Percentiles rank a stretch among this genome's conserved stretches.
Evolutionary conservation across 2,888 invertebrate genomes (phyloP).

Genomic region (Torymus tubicola): DNA sequence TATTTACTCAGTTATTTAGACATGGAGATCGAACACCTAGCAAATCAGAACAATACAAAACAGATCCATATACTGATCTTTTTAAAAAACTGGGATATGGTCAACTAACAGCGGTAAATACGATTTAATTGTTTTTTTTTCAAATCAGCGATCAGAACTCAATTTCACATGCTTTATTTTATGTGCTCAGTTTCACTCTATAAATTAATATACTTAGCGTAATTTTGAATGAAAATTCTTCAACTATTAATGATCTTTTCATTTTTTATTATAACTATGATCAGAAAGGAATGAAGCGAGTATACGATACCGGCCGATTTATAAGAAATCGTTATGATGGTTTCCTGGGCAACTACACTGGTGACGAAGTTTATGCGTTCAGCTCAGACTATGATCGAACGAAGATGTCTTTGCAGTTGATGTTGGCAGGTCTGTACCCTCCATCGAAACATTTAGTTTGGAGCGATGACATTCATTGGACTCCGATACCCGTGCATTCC

Average conservation of each 20-base stretch:
- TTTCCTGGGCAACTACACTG: conserved; percentile 76
- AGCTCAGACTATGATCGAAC: conserved; percentile 85
- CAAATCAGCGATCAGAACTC: no score
- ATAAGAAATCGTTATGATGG: conserved; percentile 76
- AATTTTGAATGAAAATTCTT: no score
- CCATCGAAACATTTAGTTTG: conserved; percentile 68
- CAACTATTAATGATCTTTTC: no score
- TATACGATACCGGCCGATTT: conserved; percentile 76
- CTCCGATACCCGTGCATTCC: neutral
- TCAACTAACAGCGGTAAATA: conserved; percentile 80
- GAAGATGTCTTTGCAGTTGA: conserved; percentile 83
- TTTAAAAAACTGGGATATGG: conserved; percentile 71
- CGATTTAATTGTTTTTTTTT: no score
- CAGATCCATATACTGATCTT: conserved; percentile 10
- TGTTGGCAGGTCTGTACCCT: conserved; percentile 83
- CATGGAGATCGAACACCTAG: conserved; percentile 33
- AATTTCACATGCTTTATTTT: no score
- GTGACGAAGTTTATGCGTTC: conserved; percentile 71
- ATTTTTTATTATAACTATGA: conserved; percentile 62
- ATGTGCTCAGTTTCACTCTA: no score
- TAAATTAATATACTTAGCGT: no score
- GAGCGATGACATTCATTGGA: conserved; percentile 4
- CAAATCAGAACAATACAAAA: conserved; percentile 8
- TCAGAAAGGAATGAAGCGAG: conserved; percentile 77
- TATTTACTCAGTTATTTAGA: conserved; percentile 11